phyloP scores from a whole-genome alignment of 23 tunicate species.

The Ciona savignyi region DNA sequence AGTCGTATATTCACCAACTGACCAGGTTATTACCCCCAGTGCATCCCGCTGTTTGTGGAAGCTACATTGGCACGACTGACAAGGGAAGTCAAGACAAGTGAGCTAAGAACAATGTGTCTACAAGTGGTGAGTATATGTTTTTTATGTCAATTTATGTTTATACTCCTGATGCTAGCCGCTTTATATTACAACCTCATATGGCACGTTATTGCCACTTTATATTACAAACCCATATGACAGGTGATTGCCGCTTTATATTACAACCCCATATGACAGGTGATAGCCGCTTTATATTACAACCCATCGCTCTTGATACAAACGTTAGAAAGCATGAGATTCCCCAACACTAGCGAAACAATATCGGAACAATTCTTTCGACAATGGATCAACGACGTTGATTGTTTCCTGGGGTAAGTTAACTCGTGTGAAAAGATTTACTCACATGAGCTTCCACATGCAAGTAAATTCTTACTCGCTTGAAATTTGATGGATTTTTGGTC shows the following conservation, averaged over 20 bases:
- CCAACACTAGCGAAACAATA: conserved; percentile 64
- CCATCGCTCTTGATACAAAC: conserved; percentile 57
- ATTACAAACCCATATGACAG: no score
- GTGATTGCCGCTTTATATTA: no score
- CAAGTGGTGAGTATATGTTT: conserved; percentile 86
- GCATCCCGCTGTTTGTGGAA: conserved; percentile 78
- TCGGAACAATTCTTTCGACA: conserved; percentile 82
- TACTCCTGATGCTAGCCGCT: no score
- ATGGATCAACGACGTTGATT: conserved; percentile 87
- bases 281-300: conserved; percentile 85
- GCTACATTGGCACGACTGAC: conserved; percentile 70
- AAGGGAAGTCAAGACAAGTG: conserved; percentile 79
- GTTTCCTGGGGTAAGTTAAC: conserved; percentile 70
- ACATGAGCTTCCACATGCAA: no score
- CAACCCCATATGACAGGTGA: conserved; percentile 43
- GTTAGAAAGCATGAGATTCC: conserved; percentile 71
- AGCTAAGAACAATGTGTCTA: conserved; percentile 90
- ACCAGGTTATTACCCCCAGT: conserved; percentile 24
- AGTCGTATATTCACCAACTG: no score
- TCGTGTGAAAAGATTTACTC: no score
- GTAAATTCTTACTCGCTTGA: no score
- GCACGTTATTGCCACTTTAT: no score
- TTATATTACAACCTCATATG: no score
- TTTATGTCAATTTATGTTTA: no score
- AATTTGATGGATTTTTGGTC: no score